These are phyloP conservation scores for Parazoanthus atlanticus DNA, from an alignment of 92 coral and sea anemone species.

Conservation along the genomic window DNA sequence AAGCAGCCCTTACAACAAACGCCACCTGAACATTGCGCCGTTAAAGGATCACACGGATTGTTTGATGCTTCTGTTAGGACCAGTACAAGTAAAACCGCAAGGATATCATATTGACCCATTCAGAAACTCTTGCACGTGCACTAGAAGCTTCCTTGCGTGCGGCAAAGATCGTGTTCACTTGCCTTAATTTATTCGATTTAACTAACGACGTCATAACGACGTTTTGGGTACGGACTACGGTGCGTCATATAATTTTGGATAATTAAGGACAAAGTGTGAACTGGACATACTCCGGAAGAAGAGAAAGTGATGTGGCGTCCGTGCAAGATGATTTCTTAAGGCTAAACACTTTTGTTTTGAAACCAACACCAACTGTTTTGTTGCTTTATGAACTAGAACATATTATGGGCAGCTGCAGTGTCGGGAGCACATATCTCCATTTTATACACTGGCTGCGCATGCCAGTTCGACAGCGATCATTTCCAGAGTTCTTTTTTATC, in stretches of 20 bases:
- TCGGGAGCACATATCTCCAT: too few relatives aligned
- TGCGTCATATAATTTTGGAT: not conserved
- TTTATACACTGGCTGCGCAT: too few relatives aligned
- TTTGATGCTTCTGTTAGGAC: not conserved
- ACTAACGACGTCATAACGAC: constrained; percentile 13
- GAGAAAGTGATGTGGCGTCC: too few relatives aligned
- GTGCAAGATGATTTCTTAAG: too few relatives aligned
- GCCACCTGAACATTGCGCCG: constrained; percentile 38
- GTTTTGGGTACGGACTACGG: not conserved
- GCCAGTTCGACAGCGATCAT: too few relatives aligned
- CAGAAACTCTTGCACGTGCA: constrained; percentile 2
- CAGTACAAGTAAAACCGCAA: not conserved
- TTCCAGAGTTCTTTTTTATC: too few relatives aligned
- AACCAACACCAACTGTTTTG: too few relatives aligned
- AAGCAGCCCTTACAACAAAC: constrained; percentile 45
- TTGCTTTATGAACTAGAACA: too few relatives aligned
- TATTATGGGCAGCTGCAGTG: too few relatives aligned
- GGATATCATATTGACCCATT: not conserved
- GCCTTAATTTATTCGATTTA: not conserved
- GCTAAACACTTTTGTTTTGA: too few relatives aligned
- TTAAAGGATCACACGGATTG: not conserved
- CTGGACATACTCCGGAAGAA: too few relatives aligned
- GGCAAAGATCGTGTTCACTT: not conserved
- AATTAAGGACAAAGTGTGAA: too few relatives aligned
- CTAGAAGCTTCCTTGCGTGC: not conserved